phyloP scores from a whole-genome alignment of 2,888 invertebrate genomes.

The Nymphalis c-album region DNA sequence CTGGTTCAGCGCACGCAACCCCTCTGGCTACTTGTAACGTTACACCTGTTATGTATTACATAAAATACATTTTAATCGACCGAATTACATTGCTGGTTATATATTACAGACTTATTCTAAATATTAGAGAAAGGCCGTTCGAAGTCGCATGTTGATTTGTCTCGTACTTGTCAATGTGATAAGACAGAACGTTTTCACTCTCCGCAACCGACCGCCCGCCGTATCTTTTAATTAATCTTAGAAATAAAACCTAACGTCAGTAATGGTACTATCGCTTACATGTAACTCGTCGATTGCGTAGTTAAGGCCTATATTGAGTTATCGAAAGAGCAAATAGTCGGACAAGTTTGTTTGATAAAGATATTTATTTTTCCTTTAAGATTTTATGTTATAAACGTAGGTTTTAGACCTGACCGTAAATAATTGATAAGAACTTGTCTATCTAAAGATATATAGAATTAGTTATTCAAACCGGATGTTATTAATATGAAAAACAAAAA shows the following conservation, averaged over 20 bases:
- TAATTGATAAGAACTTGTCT: neutral
- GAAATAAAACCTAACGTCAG: slow-evolving; percentile 69
- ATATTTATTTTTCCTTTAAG: slow-evolving; percentile 17
- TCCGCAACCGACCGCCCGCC: slow-evolving; percentile 53
- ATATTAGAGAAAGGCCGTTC: slow-evolving; percentile 43
- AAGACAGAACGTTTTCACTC: slow-evolving; percentile 70
- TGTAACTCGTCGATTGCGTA: slow-evolving; percentile 52
- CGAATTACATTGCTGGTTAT: slow-evolving; percentile 56
- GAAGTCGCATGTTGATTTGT: slow-evolving; percentile 46
- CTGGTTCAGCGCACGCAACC: slow-evolving; percentile 75
- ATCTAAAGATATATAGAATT: neutral
- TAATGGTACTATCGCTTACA: slow-evolving; percentile 65
- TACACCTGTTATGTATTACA: slow-evolving; percentile 63
- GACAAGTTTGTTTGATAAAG: slow-evolving; percentile 19
- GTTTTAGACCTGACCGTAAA: neutral
- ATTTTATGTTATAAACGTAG: neutral
- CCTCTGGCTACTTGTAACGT: slow-evolving; percentile 65
- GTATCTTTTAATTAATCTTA: slow-evolving; percentile 80
- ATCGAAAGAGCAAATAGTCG: slow-evolving; percentile 41
- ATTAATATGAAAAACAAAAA: neutral
- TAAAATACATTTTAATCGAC: slow-evolving; percentile 45
- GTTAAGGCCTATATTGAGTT: slow-evolving; percentile 45
- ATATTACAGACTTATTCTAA: slow-evolving; percentile 39
- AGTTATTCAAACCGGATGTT: neutral
- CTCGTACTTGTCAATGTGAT: slow-evolving; percentile 50